These are phyloP conservation scores for Bombus terrestris DNA, from an alignment of 1,140 invertebrate species.

Conservation along the genomic window DNA sequence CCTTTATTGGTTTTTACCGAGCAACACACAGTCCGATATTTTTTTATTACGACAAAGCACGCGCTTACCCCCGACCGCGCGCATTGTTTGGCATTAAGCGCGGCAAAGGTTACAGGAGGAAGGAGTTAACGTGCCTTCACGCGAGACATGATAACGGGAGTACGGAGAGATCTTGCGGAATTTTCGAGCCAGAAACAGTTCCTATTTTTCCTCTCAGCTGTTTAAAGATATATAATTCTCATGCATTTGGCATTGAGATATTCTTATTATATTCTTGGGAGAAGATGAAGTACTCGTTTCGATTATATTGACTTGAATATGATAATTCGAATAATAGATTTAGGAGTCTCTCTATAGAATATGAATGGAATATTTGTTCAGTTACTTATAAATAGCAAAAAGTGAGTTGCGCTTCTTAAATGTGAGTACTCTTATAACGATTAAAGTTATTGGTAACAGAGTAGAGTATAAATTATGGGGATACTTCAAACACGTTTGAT, in stretches of 20 bases:
- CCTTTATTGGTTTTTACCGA: slow-evolving; percentile 82
- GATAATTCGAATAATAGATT: not conserved
- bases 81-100: slow-evolving; percentile 69
- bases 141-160: slow-evolving; percentile 43
- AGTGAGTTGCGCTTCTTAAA: not conserved
- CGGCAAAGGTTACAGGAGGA: slow-evolving; percentile 60
- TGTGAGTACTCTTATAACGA: not conserved
- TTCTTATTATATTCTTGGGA: not conserved
- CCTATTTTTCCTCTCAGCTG: not conserved
- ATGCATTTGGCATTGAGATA: not conserved
- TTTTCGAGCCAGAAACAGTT: not conserved
- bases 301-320: not conserved
- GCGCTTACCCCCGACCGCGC: slow-evolving; percentile 61
- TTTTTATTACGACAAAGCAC: slow-evolving; percentile 72
- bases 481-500: not conserved
- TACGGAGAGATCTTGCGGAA: not conserved
- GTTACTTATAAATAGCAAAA: not conserved
- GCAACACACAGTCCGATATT: slow-evolving; percentile 76
- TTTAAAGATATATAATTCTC: not conserved
- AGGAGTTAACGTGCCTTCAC: slow-evolving; percentile 67
- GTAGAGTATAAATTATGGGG: no score
- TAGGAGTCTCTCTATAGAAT: not conserved
- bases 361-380: not conserved
- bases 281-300: not conserved
- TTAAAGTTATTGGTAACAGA: not conserved